These are phyloP conservation scores for Neotoma lepida DNA, from an alignment of 2,113 vertebrate species.

Conservation along the genomic window DNA sequence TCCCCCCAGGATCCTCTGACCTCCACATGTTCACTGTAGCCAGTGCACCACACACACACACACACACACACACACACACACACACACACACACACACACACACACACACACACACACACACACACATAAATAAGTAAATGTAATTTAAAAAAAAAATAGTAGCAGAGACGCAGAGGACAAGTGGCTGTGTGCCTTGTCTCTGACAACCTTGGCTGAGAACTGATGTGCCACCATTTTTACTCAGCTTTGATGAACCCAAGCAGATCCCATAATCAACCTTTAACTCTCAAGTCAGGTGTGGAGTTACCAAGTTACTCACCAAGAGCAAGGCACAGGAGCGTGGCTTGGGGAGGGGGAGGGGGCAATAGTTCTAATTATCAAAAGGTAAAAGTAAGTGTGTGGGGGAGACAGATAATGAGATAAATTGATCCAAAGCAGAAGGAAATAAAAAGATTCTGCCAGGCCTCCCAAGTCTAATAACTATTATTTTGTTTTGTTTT, in stretches of 20 bases:
- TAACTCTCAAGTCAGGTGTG: neutral
- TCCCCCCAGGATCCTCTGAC: neutral
- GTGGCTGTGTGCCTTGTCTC: fast-evolving
- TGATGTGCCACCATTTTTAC: neutral
- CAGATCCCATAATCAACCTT: neutral
- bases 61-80: too few species aligned
- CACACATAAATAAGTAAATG: neutral
- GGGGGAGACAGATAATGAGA: neutral
- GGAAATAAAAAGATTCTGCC: too few species aligned
- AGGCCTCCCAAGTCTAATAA: neutral
- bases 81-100: too few species aligned
- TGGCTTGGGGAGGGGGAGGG: neutral
- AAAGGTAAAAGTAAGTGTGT: neutral
- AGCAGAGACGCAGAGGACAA: neutral
- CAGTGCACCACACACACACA: too few species aligned
- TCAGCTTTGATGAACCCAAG: neutral
- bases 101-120: too few species aligned
- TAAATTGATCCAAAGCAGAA: neutral
- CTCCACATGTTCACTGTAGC: too few species aligned
- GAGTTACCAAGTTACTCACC: neutral
- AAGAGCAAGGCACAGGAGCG: neutral
- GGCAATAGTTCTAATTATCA: neutral
- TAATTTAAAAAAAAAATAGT: neutral
- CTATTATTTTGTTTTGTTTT: neutral
- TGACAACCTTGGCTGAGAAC: neutral